These are phyloP conservation scores for Chaenocephalus aceratus DNA, from an alignment of 2,113 vertebrate genomes.

Conservation along the genomic window DNA sequence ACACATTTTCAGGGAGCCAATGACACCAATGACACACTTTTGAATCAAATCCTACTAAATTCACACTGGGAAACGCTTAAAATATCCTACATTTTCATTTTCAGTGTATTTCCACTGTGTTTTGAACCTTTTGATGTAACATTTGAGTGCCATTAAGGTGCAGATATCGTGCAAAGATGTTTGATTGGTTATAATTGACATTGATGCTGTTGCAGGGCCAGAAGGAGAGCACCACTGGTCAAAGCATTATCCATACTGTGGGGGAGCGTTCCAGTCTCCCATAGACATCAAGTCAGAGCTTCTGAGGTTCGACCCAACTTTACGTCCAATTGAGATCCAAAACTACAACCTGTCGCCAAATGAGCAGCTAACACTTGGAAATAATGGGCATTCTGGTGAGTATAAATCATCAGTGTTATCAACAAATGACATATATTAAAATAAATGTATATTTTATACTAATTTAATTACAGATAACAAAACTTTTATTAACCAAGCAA, in stretches of 20 bases:
- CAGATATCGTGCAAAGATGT: neutral
- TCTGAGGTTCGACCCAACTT: slow-evolving; percentile 88
- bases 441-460: slow-evolving; percentile 8
- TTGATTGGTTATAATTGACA: neutral
- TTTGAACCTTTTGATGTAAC: neutral
- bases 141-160: neutral
- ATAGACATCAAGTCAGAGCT: slow-evolving; percentile 90
- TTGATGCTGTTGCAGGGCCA: slow-evolving; percentile 81
- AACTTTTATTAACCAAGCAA: slow-evolving; percentile 13
- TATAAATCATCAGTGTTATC: slow-evolving; percentile 1
- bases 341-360: slow-evolving; percentile 87
- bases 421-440: neutral
- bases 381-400: slow-evolving; percentile 95
- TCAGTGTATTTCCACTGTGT: neutral
- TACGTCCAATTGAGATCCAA: slow-evolving; percentile 87
- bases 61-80: neutral
- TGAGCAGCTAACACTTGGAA: slow-evolving; percentile 88
- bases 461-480: neutral
- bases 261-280: slow-evolving; percentile 91
- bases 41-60: neutral
- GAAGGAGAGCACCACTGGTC: slow-evolving; percentile 89
- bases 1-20: slow-evolving; percentile 27
- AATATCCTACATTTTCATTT: neutral
- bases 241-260: slow-evolving; percentile 89
- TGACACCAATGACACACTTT: slow-evolving; percentile 7